phyloP scores from a whole-genome alignment of 1,140 invertebrate genomes.

The Lepidotrigona ventralis region DNA sequence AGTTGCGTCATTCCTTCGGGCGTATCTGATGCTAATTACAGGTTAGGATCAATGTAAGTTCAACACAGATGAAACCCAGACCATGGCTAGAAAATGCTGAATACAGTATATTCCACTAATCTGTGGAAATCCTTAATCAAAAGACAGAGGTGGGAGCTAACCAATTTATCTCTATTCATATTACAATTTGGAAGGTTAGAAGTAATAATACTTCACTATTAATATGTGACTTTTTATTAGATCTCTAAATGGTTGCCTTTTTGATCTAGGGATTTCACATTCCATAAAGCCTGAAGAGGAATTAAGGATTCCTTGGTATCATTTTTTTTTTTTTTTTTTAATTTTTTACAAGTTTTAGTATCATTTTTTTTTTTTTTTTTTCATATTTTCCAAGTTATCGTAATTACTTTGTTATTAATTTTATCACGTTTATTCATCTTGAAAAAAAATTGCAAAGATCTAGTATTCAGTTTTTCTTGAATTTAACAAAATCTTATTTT shows the following conservation, averaged over 20 bases:
- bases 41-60: slow-evolving; percentile 78
- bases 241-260: slow-evolving; percentile 27
- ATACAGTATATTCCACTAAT: slow-evolving; percentile 11
- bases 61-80: too few relatives aligned
- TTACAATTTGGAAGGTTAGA: slow-evolving; percentile 8
- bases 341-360: too few relatives aligned
- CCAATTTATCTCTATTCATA: slow-evolving; percentile 41
- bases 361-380: slow-evolving; percentile 2
- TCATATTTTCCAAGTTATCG: slow-evolving; percentile 4
- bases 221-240: slow-evolving; percentile 12
- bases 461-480: not conserved
- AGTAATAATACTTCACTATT: slow-evolving; percentile 13
- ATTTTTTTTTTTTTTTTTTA: too few relatives aligned
- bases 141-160: slow-evolving; percentile 40
- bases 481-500: not conserved
- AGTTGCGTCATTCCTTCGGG: slow-evolving; percentile 71
- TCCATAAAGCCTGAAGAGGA: slow-evolving; percentile 14
- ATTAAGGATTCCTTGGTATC: slow-evolving; percentile 11
- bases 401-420: not conserved
- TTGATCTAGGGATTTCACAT: slow-evolving; percentile 29
- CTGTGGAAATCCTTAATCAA: slow-evolving; percentile 30
- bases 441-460: not conserved
- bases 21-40: slow-evolving; percentile 66
- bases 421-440: not conserved
- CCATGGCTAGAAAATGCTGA: slow-evolving; percentile 51